Conservation (phyloP, 2,797 vertebrate species). For the Jordanella pulchra region DNA sequence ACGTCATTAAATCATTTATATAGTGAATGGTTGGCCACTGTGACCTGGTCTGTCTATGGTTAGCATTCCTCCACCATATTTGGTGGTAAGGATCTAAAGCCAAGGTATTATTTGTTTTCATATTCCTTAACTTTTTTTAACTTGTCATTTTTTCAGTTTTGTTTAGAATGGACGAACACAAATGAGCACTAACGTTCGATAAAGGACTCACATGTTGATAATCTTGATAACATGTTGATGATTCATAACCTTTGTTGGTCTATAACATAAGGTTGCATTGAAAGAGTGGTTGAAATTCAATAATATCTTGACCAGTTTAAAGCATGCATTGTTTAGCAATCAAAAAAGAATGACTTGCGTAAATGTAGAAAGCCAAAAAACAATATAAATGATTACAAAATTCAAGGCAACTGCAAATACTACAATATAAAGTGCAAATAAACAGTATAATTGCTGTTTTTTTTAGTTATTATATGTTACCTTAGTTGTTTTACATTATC, state of each 20-base stretch:
- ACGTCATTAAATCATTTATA: constrained; percentile 1
- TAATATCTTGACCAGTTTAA: neutral
- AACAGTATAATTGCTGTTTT: neutral
- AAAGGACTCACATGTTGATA: neutral
- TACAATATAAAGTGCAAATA: neutral
- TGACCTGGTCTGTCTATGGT: neutral
- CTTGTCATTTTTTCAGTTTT: neutral
- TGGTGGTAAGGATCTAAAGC: too few relatives aligned
- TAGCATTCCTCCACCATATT: constrained; percentile 2
- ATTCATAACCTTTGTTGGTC: too few relatives aligned
- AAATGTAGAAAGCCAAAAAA: neutral
- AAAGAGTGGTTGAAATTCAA: too few relatives aligned
- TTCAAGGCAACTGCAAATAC: neutral
- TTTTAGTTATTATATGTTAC: neutral
- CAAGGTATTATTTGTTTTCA: too few relatives aligned
- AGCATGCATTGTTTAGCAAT: neutral
- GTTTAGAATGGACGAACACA: neutral
- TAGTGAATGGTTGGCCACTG: neutral
- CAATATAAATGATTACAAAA: neutral
- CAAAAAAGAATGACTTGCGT: neutral
- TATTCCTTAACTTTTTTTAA: too few relatives aligned
- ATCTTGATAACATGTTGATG: too few relatives aligned
- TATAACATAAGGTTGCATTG: too few relatives aligned
- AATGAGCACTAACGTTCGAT: neutral
- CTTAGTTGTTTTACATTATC: neutral